phyloP scores from a whole-genome alignment of 2,888 invertebrate species.

The Drosophila gaucha region DNA sequence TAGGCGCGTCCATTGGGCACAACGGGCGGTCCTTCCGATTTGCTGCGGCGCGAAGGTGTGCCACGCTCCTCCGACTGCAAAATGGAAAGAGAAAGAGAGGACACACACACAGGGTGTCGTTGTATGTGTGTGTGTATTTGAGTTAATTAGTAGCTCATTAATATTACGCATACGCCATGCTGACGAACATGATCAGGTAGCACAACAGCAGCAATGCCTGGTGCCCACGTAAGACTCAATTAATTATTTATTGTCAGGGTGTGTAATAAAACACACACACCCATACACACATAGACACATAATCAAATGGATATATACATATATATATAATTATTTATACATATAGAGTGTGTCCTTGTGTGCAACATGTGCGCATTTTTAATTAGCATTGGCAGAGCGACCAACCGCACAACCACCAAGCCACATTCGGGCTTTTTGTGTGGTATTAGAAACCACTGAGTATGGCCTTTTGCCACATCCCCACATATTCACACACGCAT shows the following conservation, averaged over 20 bases:
- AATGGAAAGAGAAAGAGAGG: slow-evolving; percentile 45
- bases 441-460: slow-evolving; percentile 46
- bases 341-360: slow-evolving; percentile 44
- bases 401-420: slow-evolving; percentile 20
- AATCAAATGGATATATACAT: slow-evolving; percentile 4
- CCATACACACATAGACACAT: neutral
- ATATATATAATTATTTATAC: neutral
- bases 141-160: slow-evolving; percentile 75
- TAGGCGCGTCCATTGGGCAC: slow-evolving; percentile 84
- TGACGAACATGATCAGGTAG: slow-evolving; percentile 59
- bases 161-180: slow-evolving; percentile 70
- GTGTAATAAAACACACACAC: slow-evolving; percentile 36
- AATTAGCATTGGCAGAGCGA: slow-evolving; percentile 56
- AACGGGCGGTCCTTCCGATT: slow-evolving; percentile 90
- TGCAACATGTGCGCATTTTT: slow-evolving; percentile 68
- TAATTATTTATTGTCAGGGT: slow-evolving; percentile 69
- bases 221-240: slow-evolving; percentile 47
- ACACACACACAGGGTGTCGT: neutral
- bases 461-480: slow-evolving; percentile 29
- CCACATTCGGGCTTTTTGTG: slow-evolving; percentile 28
- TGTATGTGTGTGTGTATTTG: slow-evolving; percentile 14
- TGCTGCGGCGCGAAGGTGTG: slow-evolving; percentile 90
- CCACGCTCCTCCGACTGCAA: slow-evolving; percentile 90
- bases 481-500: neutral
- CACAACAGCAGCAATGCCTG: slow-evolving; percentile 24